These are phyloP conservation scores for Eupithecia abbreviata DNA, from an alignment of 2,888 invertebrate species.

Conservation along the genomic window DNA sequence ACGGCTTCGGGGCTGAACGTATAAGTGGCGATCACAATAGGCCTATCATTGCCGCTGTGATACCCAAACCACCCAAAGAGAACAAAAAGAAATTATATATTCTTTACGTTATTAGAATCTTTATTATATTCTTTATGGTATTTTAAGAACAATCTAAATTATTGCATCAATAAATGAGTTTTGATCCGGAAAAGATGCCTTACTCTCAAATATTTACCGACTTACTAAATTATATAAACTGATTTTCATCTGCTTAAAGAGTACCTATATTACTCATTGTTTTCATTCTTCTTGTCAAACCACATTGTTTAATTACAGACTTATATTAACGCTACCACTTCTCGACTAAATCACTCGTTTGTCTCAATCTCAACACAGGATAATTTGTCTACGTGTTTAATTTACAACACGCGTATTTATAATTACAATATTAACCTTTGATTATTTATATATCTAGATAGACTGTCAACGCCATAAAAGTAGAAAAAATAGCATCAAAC, in stretches of 20 bases:
- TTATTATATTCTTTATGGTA: too few relatives aligned
- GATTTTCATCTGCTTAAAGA: constrained; percentile 15
- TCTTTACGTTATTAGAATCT: too few relatives aligned
- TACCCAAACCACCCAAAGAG: too few relatives aligned
- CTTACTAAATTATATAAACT: neutral
- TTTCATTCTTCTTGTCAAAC: constrained; percentile 38
- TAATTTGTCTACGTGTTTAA: neutral
- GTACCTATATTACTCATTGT: constrained; percentile 35
- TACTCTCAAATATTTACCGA: neutral
- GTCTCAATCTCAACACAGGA: neutral
- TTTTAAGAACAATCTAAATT: too few relatives aligned
- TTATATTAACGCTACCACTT: constrained; percentile 49
- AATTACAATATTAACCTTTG: too few relatives aligned
- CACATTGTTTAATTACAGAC: constrained; percentile 54
- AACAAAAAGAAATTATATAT: too few relatives aligned
- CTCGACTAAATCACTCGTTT: constrained; percentile 54
- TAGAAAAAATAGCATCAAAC: too few relatives aligned
- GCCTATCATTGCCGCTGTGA: too few relatives aligned
- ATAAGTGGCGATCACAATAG: too few relatives aligned
- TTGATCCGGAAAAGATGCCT: neutral
- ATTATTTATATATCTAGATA: too few relatives aligned
- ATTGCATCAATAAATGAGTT: neutral
- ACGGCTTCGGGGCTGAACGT: too few relatives aligned
- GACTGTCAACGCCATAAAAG: too few relatives aligned
- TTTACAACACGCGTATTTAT: neutral